phyloP scores from a whole-genome alignment of 2,797 vertebrate species.

The Bryconaethiops microstoma region DNA sequence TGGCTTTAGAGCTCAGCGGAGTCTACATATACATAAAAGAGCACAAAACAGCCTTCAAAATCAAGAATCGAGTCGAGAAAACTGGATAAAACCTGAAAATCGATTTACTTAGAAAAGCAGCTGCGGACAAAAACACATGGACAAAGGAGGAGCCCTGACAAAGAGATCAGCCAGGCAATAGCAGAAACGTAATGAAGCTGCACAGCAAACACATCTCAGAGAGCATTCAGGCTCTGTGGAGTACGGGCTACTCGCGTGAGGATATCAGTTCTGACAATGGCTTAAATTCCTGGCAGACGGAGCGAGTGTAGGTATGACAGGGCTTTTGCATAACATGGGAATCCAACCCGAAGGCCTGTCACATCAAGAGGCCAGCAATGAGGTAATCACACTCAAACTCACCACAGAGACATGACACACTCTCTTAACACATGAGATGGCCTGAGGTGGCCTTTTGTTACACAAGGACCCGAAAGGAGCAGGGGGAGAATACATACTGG shows the following conservation, averaged over 20 bases:
- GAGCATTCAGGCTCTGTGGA: not conserved
- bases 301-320: slow-evolving; percentile 68
- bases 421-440: not conserved
- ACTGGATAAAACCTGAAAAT: no score
- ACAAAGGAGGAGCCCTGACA: not conserved
- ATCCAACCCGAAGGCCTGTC: slow-evolving; percentile 26
- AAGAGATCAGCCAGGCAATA: slow-evolving; percentile 1
- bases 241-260: slow-evolving; percentile 58
- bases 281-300: slow-evolving; percentile 65
- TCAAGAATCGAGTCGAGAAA: no score
- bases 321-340: slow-evolving; percentile 62
- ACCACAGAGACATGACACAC: not conserved
- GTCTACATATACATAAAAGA: no score
- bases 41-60: no score
- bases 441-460: not conserved
- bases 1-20: not conserved
- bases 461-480: not conserved
- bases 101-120: no score
- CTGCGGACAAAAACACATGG: not conserved
- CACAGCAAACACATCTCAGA: not conserved
- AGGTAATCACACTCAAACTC: slow-evolving; percentile 2
- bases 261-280: slow-evolving; percentile 74
- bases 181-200: not conserved
- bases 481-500: not conserved
- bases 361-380: not conserved